A percentile compares a stretch with the other conserved stretches of the same genome.
Conservation (phyloP, 2,888 invertebrate species). For the Geophilus truncorum region DNA sequence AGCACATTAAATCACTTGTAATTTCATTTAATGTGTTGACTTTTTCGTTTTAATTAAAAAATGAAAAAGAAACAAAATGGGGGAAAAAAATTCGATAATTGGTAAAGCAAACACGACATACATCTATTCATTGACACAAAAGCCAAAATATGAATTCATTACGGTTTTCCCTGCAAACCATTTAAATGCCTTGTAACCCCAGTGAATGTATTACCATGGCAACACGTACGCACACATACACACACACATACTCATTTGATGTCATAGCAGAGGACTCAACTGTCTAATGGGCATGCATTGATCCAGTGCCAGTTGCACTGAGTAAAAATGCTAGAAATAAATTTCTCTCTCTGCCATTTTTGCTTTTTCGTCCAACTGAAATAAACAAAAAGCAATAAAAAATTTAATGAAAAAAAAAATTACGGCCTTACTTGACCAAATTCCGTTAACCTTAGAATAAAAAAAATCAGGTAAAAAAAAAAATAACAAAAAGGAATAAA, state of each 20-base stretch:
- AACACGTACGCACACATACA: neutral
- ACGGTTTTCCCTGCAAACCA: neutral
- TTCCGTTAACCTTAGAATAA: neutral
- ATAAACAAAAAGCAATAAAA: neutral
- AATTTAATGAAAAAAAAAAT: no score
- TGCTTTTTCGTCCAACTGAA: neutral
- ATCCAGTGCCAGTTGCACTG: neutral
- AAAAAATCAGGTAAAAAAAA: neutral
- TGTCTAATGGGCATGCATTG: constrained; percentile 22
- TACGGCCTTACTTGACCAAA: neutral
- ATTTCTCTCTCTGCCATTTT: neutral
- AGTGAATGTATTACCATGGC: neutral
- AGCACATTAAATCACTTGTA: neutral
- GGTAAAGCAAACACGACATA: neutral
- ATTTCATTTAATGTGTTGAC: neutral
- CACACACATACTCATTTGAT: neutral
- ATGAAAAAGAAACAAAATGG: neutral
- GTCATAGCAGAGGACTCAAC: constrained; percentile 15
- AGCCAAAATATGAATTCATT: constrained; percentile 2
- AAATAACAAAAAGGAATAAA: neutral
- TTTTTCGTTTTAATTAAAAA: neutral
- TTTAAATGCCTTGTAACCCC: neutral
- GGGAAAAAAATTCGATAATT: neutral
- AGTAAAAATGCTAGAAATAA: neutral
- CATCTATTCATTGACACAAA: neutral